These are phyloP conservation scores for Hetaerina titia DNA, from an alignment of 2,888 invertebrate genomes.

Conservation along the genomic window DNA sequence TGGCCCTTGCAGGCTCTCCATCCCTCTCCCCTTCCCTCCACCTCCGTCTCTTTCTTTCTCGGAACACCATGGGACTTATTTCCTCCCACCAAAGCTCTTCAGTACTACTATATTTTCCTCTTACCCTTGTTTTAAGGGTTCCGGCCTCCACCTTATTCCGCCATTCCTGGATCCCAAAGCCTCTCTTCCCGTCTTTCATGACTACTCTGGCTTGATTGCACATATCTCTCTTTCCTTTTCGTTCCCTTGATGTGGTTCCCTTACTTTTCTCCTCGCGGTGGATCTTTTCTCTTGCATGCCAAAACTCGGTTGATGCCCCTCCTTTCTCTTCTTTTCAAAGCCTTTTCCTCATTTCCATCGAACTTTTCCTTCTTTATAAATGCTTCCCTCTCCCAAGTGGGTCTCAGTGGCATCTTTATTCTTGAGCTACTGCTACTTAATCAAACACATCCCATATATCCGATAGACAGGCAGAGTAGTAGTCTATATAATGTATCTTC, in stretches of 20 bases:
- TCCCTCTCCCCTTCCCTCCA: not conserved
- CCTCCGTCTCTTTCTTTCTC: not conserved
- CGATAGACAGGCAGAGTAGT: too few relatives aligned
- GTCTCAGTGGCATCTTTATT: not conserved
- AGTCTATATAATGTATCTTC: too few relatives aligned
- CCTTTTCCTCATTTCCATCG: not conserved
- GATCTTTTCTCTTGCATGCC: not conserved
- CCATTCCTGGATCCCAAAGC: not conserved
- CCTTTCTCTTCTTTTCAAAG: not conserved
- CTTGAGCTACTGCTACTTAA: too few relatives aligned
- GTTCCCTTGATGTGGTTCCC: not conserved
- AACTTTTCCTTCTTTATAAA: not conserved
- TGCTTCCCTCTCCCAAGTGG: not conserved
- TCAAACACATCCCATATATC: too few relatives aligned
- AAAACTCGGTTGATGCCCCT: not conserved
- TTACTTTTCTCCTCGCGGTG: not conserved
- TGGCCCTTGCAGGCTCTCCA: not conserved
- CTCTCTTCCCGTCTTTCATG: not conserved
- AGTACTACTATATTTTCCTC: not conserved
- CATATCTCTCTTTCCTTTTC: not conserved
- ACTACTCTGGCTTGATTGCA: not conserved
- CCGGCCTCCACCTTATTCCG: not conserved
- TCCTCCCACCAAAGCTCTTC: not conserved
- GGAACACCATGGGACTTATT: constrained; percentile 6
- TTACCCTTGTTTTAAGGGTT: constrained; percentile 19